phyloP scores from a whole-genome alignment of 2,888 invertebrate species.

The Bombylius major region DNA sequence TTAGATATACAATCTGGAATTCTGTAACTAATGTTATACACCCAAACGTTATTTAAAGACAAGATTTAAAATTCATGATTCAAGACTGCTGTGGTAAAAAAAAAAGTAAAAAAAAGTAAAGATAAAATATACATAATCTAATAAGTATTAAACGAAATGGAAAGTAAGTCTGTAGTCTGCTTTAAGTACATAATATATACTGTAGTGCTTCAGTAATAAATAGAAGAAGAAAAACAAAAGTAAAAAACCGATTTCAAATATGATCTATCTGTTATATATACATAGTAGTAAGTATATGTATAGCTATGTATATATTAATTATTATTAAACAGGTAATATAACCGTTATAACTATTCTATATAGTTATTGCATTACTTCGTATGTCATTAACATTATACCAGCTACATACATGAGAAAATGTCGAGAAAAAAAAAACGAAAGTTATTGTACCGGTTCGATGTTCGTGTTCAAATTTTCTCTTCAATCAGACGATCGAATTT shows the following conservation, averaged over 20 bases:
- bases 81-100: neutral
- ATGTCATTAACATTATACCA: neutral
- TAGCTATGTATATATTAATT: too few species aligned
- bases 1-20: too few species aligned
- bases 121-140: neutral
- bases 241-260: too few species aligned
- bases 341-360: neutral
- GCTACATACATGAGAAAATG: neutral
- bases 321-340: neutral
- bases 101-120: neutral
- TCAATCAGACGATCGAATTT: neutral
- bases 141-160: neutral
- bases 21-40: too few species aligned
- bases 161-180: neutral
- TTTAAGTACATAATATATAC: too few species aligned
- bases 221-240: too few species aligned
- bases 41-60: too few species aligned
- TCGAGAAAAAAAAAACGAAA: constrained; percentile 7
- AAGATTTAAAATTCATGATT: neutral
- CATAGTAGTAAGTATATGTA: too few species aligned
- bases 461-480: neutral
- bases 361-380: too few species aligned
- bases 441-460: neutral
- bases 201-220: too few species aligned
- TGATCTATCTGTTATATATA: too few species aligned